Evolutionary conservation across 1,140 invertebrate genomes (phyloP), one percentile per base, ranked within the genome.

Genomic region (Tetragnatha versicolor): DNA sequence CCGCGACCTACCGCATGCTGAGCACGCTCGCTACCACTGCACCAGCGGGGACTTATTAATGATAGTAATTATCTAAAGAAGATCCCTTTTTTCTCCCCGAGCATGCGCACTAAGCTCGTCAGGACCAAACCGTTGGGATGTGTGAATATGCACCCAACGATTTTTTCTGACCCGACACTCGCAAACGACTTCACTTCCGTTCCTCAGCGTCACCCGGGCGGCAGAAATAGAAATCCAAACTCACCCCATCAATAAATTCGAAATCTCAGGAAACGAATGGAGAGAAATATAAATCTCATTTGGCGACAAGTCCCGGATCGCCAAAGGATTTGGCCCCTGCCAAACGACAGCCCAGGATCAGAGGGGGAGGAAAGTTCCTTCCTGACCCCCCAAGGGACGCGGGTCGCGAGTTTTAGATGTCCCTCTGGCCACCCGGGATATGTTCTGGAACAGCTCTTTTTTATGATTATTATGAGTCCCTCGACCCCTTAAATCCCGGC

Each of bases 391-490:
- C 37, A 12, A 33, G 51, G 49, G 68, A 39, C 20, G 37, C 4
- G 69, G 69, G 49, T 73, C 51, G 53, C 47, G 69, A 73, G 69
- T 73, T 73, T 60, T 73, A 60, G 69, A 73, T 73, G 69, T 73
- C 69, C 53, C 39, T 14, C 33, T 42, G 37, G 51, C 25, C 69
- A 60, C 53, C 14, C 17, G 69, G 69, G 69, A 73, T 73, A 73
- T 73, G 69, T 73, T 73, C 69, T 73, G 55, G 69, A 73, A 73
- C 69, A 55, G 69, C 22, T 73, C 69, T 73, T 73, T 73, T 73
- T 73, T 60, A 60, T 60, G 51, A 60, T 60, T 73, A 60, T 73
- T 73, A 73, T 73, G 69, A 73, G 69, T 73, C 69, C 69, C 69
- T 22, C 37, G 69, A 73, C 55, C 69, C 55, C 31, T 20, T 73